These are phyloP conservation scores for Coccyzus lansbergi DNA, from an alignment of 2,797 vertebrate genomes.

Conservation along the genomic window DNA sequence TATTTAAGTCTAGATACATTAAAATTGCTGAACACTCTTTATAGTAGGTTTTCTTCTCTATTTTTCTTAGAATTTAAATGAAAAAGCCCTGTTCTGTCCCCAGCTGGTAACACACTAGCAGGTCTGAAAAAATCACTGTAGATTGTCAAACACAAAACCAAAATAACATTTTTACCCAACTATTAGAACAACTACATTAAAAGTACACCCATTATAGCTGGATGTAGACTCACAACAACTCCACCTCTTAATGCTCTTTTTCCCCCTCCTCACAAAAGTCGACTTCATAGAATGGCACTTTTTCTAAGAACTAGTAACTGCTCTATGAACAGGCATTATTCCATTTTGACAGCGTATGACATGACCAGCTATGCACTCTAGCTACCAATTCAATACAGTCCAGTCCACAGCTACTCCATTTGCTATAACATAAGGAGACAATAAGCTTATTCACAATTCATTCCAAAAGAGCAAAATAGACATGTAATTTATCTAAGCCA, in stretches of 20 bases:
- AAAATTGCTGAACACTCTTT: neutral
- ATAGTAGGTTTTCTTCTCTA: neutral
- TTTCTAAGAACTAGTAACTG: slow-evolving; percentile 44
- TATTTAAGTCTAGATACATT: neutral
- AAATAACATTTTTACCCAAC: neutral
- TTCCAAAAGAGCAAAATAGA: slow-evolving; percentile 74
- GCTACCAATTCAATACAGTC: slow-evolving; percentile 21
- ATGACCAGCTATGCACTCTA: slow-evolving; percentile 52
- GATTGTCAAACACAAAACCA: neutral
- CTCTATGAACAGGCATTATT: slow-evolving; percentile 34
- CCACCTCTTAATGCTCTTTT: neutral
- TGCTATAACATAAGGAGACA: slow-evolving; percentile 74
- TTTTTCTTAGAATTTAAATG: neutral
- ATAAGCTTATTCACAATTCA: slow-evolving; percentile 81
- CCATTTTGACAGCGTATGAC: slow-evolving; percentile 49
- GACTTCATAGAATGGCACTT: no score
- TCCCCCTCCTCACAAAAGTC: neutral
- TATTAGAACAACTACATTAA: neutral
- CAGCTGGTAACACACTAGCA: neutral
- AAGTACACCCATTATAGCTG: neutral
- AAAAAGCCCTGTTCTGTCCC: neutral
- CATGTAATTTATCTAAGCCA: slow-evolving; percentile 77
- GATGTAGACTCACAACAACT: neutral
- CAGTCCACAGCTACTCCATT: slow-evolving; percentile 57
- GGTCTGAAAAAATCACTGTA: neutral